Evolutionary conservation across 2,888 invertebrate genomes (phyloP), one percentile per base, ranked within the genome.

Genomic region (Archips xylosteana): DNA sequence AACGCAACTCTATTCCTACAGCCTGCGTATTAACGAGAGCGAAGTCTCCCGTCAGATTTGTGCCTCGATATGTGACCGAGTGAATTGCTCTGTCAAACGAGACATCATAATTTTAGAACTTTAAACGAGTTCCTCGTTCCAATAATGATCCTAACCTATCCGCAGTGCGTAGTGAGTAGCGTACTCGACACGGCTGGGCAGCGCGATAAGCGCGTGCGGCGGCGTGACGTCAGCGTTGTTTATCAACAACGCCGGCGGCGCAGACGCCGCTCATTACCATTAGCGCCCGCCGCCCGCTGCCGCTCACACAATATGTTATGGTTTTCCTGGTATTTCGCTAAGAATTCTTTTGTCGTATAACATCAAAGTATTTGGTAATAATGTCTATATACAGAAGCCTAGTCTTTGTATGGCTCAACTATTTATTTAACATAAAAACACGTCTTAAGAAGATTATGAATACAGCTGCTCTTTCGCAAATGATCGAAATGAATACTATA

Each of bases 201-300:
- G 49, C 39, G 65, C 59, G 70, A 60, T 60, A 71, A 36, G 49
- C 59, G 62, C 59, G 69, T 23, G 63, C 60, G 57, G 57, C 57
- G 64, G 60, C 9, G 15, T 71, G 67, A 66, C 70, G 63, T 70
- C 74, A 70, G 57, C 68, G 65, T 65, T 74, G 75, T 73, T 70
- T 73, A 70, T 75, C 73, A 74, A 75, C 73, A 73, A 75, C 64
- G 45, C 62, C 42, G 45, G 59, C 65, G 68, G 59, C 65, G 68
- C 45, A 54, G 45, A 57, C 66, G 66, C 49, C 36, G 36, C 65
- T 65, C 65, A 39, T 36, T 39, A 36, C 47, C 65, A 15, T 12
- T 15, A 36, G 49, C 65, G 13, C 2, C 36, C 10, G 59, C 68
- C 59, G 10, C 59, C 23, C 51, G 49, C 23, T 42, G 49, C 49